These are phyloP conservation scores for Amphipyra tragopoginis DNA, from an alignment of 2,888 invertebrate species.

Conservation along the genomic window DNA sequence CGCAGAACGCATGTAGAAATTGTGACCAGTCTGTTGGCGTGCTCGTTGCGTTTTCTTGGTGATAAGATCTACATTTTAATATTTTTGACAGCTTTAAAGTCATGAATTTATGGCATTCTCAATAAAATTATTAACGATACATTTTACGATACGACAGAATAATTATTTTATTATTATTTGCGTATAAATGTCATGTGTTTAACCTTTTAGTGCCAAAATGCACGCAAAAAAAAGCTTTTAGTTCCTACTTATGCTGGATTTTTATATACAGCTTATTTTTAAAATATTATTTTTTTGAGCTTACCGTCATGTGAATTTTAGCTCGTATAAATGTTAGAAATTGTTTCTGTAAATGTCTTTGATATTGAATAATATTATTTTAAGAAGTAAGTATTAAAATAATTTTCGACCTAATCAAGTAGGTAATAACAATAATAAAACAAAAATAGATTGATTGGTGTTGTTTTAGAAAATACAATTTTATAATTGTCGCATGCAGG, in stretches of 20 bases:
- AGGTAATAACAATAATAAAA: too few species aligned
- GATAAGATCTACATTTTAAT: too few species aligned
- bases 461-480: too few species aligned
- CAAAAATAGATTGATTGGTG: too few species aligned
- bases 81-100: too few species aligned
- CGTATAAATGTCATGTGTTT: constrained; percentile 9
- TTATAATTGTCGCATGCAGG: too few species aligned
- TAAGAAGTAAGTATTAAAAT: neutral
- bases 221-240: constrained; percentile 31
- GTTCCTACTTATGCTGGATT: constrained; percentile 1
- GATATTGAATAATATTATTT: neutral
- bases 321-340: constrained; percentile 15
- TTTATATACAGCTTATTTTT: constrained; percentile 6
- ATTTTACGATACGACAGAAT: constrained; percentile 46
- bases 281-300: neutral
- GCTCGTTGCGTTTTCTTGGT: too few species aligned
- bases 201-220: constrained; percentile 8
- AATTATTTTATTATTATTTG: constrained; percentile 23
- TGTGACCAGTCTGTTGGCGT: too few species aligned
- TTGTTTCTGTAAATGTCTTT: constrained; percentile 35
- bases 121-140: neutral
- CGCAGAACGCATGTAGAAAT: too few species aligned
- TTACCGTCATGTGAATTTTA: constrained; percentile 12
- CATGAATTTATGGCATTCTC: neutral
- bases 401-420: too few species aligned